Evolutionary conservation across 2,113 vertebrate species (phyloP), one percentile per base, ranked within the genome.

Genomic region (Melanerpes aurifrons): DNA sequence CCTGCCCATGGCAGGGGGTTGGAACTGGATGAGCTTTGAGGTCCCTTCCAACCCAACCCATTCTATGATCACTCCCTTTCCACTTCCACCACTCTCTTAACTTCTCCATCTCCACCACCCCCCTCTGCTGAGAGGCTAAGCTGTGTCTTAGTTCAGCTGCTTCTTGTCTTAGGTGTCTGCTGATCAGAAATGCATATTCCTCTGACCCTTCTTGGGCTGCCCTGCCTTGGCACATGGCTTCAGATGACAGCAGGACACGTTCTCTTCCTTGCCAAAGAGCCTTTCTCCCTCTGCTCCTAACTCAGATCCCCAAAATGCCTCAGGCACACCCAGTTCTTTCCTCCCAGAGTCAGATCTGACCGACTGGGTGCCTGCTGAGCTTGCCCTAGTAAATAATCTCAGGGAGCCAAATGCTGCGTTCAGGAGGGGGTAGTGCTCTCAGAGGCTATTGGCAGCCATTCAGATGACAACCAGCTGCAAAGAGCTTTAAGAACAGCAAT

Each of bases 381-480:
- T 77, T 94, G 87, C 93, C 89, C 92, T 68, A 75, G 93, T 94
- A 92, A 90, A 91, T 90, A 87, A 82, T 92, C 87, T 94, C 80
- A 67, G 92, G 90, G 96, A 94, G 83, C 92, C 87, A 61, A 94
- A 93, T 3, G 57, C 92, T 83, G 85, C 59, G 83, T 89, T 50
- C 92, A 78, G 86, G 69, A 90, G 22, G 68, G 91, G 95, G 90
- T 87, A 93, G 94, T 31, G 80, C 96, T 96, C 96, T 95, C 45
- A 2, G 93, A 95, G 95, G 96, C 93, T 94, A 76, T 80, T 97
- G 97, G 97, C 97, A 97, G 97, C 75, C 16, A 0, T 96, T 97
- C 97, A 93, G 93, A 95, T 89, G 89, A 96, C 96, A 96, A 96
- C 96, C 97, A 98, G 97, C 97, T 97, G 97, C 97, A 96, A 86